phyloP scores from a whole-genome alignment of 2,888 invertebrate species.

The Drosophila pegasa region DNA sequence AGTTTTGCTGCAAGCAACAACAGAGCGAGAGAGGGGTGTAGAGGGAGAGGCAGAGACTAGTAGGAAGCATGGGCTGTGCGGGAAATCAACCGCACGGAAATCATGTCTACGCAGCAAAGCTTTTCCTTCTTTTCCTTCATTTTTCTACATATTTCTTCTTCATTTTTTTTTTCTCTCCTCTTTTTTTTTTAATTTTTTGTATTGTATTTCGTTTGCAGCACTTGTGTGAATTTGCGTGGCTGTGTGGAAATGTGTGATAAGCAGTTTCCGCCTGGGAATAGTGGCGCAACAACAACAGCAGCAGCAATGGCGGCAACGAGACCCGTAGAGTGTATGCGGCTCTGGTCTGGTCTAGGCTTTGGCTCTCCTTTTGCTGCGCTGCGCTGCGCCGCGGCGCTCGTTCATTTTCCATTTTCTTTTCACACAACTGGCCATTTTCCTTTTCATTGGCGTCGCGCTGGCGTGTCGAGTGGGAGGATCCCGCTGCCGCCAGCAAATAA shows the following conservation, averaged over 20 bases:
- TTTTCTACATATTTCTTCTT: slow-evolving; percentile 11
- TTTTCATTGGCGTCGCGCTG: slow-evolving; percentile 76
- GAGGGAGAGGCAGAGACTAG: neutral
- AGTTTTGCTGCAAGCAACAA: slow-evolving; percentile 58
- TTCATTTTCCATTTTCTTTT: slow-evolving; percentile 20
- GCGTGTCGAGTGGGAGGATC: slow-evolving; percentile 42
- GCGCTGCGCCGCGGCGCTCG: too few species aligned
- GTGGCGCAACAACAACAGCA: slow-evolving; percentile 39
- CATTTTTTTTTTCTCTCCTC: slow-evolving; percentile 19
- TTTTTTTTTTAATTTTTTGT: slow-evolving; percentile 46
- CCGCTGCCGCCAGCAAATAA: slow-evolving; percentile 48
- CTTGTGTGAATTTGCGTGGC: slow-evolving; percentile 71
- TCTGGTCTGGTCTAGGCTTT: slow-evolving; percentile 38
- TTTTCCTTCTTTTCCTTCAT: slow-evolving; percentile 28
- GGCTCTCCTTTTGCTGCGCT: slow-evolving; percentile 9
- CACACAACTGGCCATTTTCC: slow-evolving; percentile 52
- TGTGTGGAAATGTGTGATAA: slow-evolving; percentile 82
- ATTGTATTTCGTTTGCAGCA: slow-evolving; percentile 58
- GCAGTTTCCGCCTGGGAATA: slow-evolving; percentile 81
- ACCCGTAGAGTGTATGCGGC: slow-evolving; percentile 23
- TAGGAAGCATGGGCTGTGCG: slow-evolving; percentile 14
- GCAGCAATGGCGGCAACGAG: too few species aligned
- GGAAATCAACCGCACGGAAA: slow-evolving; percentile 81
- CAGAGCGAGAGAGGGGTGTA: neutral
- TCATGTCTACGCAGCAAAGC: slow-evolving; percentile 75